Conservation (phyloP, 2,888 invertebrate genomes). For the Tipula helvola region DNA sequence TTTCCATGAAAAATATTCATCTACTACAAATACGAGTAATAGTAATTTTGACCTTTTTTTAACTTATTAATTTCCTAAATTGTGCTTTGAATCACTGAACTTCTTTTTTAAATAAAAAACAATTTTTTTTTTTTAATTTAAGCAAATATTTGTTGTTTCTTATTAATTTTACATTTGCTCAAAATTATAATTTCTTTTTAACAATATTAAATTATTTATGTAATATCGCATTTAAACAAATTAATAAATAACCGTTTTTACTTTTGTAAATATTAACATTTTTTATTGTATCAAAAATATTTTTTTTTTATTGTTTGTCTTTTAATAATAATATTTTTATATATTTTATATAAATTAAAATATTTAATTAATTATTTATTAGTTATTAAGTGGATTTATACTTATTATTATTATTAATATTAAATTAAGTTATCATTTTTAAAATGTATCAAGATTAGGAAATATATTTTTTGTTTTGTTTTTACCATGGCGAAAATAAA, state of each 20-base stretch:
- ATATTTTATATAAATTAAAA: background rate
- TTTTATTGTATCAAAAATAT: background rate
- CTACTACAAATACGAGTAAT: too few species aligned
- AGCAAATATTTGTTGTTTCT: too few species aligned
- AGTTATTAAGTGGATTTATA: background rate
- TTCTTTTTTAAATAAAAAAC: background rate
- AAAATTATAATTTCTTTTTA: background rate
- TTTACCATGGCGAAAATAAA: background rate
- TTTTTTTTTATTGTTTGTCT: background rate
- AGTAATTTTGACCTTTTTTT: too few species aligned
- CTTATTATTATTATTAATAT: background rate
- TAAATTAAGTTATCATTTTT: background rate
- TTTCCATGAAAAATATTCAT: too few species aligned
- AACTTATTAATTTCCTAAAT: too few species aligned
- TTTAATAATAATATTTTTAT: background rate
- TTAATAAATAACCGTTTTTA: background rate
- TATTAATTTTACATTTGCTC: background rate
- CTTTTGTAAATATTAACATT: background rate
- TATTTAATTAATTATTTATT: background rate
- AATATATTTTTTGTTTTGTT: background rate
- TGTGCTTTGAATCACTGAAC: too few species aligned
- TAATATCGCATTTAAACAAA: background rate
- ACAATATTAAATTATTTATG: background rate
- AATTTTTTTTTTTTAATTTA: background rate
- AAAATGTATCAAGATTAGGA: background rate